Conservation (phyloP, 2,797 vertebrate genomes). For the Meriones psammophilus region DNA sequence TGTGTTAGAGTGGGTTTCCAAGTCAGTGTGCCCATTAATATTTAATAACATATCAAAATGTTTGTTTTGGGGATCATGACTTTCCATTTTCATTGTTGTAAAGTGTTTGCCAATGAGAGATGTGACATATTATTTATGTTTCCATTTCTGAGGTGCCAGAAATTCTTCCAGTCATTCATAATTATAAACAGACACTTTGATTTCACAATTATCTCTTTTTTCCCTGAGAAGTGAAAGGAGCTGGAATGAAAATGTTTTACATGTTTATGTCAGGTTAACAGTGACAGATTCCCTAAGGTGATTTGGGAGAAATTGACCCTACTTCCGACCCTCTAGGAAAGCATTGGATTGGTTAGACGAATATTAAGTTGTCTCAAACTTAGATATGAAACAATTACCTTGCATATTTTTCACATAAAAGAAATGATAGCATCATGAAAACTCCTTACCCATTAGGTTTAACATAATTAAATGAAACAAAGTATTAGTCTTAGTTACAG, state of each 20-base stretch:
- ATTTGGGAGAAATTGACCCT: neutral
- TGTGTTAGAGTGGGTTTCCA: conserved; percentile 49
- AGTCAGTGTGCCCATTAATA: conserved; percentile 68
- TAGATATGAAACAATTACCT: conserved; percentile 36
- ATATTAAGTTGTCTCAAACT: conserved; percentile 58
- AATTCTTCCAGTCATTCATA: conserved; percentile 71
- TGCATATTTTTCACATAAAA: neutral
- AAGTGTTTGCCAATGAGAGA: conserved; percentile 72
- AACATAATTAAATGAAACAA: neutral
- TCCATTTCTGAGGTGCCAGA: conserved; percentile 64
- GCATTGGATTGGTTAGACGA: neutral
- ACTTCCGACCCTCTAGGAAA: conserved; percentile 27
- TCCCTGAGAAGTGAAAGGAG: conserved; percentile 15
- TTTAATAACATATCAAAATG: conserved; percentile 64
- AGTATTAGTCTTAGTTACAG: conserved; percentile 2
- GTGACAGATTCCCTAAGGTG: conserved; percentile 43
- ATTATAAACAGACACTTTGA: conserved; percentile 67
- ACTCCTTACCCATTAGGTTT: neutral
- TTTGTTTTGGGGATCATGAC: conserved; percentile 65
- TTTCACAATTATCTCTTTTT: conserved; percentile 74
- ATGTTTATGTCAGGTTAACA: conserved; percentile 34
- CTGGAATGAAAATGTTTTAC: conserved; percentile 55
- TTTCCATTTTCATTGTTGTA: conserved; percentile 72
- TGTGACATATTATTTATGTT: conserved; percentile 68
- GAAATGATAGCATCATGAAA: neutral